Conservation (phyloP, 2,797 vertebrate genomes). For the Parauchenoglanis ngamensis region DNA sequence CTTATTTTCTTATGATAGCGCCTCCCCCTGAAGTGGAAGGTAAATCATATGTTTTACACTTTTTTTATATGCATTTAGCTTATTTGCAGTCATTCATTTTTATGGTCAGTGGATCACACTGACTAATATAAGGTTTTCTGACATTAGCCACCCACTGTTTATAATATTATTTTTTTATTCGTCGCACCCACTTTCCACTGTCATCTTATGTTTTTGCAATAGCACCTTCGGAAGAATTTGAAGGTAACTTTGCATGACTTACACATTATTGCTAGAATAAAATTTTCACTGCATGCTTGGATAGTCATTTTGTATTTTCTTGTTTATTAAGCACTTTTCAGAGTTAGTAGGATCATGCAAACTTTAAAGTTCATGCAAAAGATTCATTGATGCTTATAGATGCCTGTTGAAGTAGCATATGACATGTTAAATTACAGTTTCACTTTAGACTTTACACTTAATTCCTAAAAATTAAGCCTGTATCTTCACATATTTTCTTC, state of each 20-base stretch:
- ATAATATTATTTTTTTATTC: neutral
- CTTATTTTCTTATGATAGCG: conserved; percentile 32
- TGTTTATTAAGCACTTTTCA: neutral
- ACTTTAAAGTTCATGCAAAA: neutral
- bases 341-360: neutral
- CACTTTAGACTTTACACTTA: neutral
- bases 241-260: conserved; percentile 18
- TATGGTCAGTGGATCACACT: neutral
- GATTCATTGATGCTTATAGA: neutral
- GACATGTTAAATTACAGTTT: neutral
- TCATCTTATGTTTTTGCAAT: neutral
- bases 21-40: conserved; percentile 55
- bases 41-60: conserved; percentile 32
- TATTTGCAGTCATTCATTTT: neutral
- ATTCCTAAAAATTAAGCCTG: neutral
- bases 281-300: neutral
- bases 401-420: neutral
- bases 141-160: neutral
- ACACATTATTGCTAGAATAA: neutral
- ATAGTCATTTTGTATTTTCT: neutral
- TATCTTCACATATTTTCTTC: conserved; percentile 15
- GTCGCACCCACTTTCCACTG: neutral
- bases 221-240: neutral
- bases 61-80: conserved; percentile 10
- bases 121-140: neutral